Percentiles rank a stretch among this genome's conserved stretches.
Evolutionary conservation across 2,888 invertebrate genomes (phyloP).

Genomic region (Philereme vetulata): DNA sequence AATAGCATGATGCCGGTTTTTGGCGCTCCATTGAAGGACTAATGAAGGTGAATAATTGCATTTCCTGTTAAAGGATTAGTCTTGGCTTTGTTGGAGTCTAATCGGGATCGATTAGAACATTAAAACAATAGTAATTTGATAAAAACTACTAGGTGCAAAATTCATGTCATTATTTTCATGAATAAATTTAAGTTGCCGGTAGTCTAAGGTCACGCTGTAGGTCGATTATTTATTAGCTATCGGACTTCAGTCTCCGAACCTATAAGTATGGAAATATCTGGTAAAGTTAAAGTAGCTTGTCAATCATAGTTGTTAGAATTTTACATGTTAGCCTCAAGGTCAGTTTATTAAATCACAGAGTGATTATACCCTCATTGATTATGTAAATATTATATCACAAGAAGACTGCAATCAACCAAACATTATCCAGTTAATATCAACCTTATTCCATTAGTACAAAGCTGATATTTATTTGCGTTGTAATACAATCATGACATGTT

Average conservation of each 20-base stretch:
- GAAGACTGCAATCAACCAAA: slow-evolving; percentile 6
- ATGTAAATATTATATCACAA: slow-evolving; percentile 33
- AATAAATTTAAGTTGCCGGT: slow-evolving; percentile 20
- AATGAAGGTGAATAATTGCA: slow-evolving; percentile 66
- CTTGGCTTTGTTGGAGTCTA: not conserved
- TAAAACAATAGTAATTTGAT: not conserved
- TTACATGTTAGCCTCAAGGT: slow-evolving; percentile 17
- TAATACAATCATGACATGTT: slow-evolving; percentile 5
- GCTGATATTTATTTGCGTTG: slow-evolving; percentile 8
- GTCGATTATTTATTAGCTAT: slow-evolving; percentile 11
- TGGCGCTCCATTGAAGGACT: slow-evolving; percentile 65
- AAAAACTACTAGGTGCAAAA: not conserved
- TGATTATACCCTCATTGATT: slow-evolving; percentile 4
- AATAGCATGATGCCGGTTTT: slow-evolving; percentile 37
- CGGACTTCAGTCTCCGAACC: slow-evolving; percentile 15
- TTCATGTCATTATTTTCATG: not conserved
- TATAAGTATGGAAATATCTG: slow-evolving; percentile 1
- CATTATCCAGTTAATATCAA: slow-evolving; percentile 1
- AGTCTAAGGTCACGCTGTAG: slow-evolving; percentile 22
- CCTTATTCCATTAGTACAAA: slow-evolving; percentile 14
- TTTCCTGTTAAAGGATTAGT: slow-evolving; percentile 5
- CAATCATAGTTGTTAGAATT: not conserved
- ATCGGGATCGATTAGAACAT: not conserved
- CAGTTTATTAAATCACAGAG: not conserved
- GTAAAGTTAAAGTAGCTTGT: not conserved